Conservation (phyloP, 2,888 invertebrate genomes). For the Plagodis dolabraria region DNA sequence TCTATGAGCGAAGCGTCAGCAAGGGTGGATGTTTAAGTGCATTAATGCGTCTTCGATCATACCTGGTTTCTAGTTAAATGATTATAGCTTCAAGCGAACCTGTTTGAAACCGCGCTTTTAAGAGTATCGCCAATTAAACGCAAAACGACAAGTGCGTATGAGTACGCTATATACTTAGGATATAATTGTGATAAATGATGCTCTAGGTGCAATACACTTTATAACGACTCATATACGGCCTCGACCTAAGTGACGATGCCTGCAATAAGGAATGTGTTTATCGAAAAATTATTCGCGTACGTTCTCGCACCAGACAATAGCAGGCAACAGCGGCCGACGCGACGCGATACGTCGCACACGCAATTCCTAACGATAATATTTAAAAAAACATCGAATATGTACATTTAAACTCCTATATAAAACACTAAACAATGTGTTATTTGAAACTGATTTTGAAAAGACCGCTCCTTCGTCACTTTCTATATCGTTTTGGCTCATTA, state of each 20-base stretch:
- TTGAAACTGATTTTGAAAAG: not conserved
- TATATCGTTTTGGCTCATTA: constrained; percentile 14
- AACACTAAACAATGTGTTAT: not conserved
- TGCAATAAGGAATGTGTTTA: constrained; percentile 57
- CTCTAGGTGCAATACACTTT: constrained; percentile 15
- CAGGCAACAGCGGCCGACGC: constrained; percentile 21
- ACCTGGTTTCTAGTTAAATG: constrained; percentile 21
- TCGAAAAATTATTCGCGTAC: constrained; percentile 50
- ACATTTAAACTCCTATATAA: constrained; percentile 1
- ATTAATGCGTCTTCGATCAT: constrained; percentile 16
- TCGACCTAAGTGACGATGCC: constrained; percentile 48
- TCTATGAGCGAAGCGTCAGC: constrained; percentile 11
- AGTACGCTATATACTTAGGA: constrained; percentile 7
- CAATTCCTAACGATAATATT: constrained; percentile 51
- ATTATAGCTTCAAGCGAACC: constrained; percentile 27
- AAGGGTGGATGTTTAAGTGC: constrained; percentile 3
- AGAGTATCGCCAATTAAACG: constrained; percentile 2
- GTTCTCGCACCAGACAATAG: constrained; percentile 50
- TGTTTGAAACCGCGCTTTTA: constrained; percentile 15
- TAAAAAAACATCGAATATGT: constrained; percentile 31
- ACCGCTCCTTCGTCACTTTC: not conserved
- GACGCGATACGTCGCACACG: constrained; percentile 22
- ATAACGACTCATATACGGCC: constrained; percentile 39
- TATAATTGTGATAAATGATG: constrained; percentile 25
- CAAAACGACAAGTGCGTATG: constrained; percentile 2